Percentiles rank a stretch among this genome's conserved stretches.
phyloP scores from a whole-genome alignment of 1,140 invertebrate species.

The Sitobion miscanthi region DNA sequence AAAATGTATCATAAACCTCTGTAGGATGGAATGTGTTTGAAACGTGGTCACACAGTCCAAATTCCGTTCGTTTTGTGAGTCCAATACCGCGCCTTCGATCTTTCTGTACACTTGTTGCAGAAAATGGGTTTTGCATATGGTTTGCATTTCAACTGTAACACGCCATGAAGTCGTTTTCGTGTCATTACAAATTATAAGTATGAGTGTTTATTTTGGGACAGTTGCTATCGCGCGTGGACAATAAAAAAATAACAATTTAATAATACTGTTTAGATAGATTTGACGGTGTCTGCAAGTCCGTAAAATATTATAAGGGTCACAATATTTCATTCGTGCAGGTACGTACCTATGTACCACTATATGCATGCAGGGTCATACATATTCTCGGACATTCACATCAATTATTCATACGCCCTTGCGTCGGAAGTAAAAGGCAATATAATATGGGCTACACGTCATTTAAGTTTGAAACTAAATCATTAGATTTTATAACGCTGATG shows the following conservation, averaged over 20 bases:
- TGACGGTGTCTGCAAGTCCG: not conserved
- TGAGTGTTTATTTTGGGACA: not conserved
- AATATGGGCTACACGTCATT: not conserved
- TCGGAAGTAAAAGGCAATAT: not conserved
- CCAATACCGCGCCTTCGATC: conserved; percentile 87
- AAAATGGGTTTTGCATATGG: conserved; percentile 85
- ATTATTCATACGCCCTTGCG: not conserved
- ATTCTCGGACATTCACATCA: not conserved
- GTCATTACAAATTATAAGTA: not conserved
- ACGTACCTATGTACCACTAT: too few relatives aligned
- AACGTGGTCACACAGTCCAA: conserved; percentile 90
- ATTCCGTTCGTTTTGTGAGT: conserved; percentile 86
- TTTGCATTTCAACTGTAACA: conserved; percentile 83
- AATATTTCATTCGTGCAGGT: not conserved
- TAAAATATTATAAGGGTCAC: not conserved
- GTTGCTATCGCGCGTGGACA: not conserved
- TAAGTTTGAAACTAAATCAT: not conserved
- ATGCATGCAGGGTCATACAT: not conserved
- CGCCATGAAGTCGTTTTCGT: not conserved
- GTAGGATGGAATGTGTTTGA: conserved; percentile 90
- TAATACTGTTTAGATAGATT: not conserved
- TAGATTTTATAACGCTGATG: not conserved
- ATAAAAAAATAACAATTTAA: not conserved
- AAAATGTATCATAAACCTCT: conserved; percentile 91
- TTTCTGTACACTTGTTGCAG: conserved; percentile 84